Conservation (phyloP, 64 coral and sea anemone species). For the Montipora cactus region DNA sequence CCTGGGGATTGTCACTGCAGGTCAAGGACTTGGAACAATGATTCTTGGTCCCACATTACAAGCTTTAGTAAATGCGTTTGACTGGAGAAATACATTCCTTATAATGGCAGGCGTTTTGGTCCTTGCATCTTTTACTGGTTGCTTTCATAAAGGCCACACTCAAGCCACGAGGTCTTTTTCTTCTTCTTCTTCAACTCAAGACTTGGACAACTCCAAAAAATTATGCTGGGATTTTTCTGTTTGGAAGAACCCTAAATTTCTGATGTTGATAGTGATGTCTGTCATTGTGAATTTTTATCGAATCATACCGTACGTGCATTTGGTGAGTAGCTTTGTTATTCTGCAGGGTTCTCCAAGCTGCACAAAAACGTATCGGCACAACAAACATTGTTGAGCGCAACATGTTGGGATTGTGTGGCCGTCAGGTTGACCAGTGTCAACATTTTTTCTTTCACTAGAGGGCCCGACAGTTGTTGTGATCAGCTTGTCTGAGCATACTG, state of each 20-base stretch:
- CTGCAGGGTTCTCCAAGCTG: too few relatives aligned
- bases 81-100: conserved; percentile 18
- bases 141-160: not conserved
- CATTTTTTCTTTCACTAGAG: too few relatives aligned
- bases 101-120: conserved; percentile 18
- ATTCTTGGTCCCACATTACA: conserved; percentile 29
- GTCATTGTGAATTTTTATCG: not conserved
- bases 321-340: not conserved
- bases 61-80: not conserved
- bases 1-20: conserved; percentile 15
- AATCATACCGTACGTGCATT: conserved; percentile 23
- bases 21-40: conserved; percentile 30
- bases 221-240: conserved; percentile 3
- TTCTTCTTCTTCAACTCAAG: not conserved
- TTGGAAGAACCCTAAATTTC: conserved; percentile 17
- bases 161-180: too few relatives aligned
- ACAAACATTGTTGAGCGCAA: too few relatives aligned
- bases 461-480: too few relatives aligned
- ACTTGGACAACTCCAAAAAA: not conserved
- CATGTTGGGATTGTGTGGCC: too few relatives aligned
- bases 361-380: too few relatives aligned
- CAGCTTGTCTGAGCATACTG: too few relatives aligned
- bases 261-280: not conserved
- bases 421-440: too few relatives aligned
- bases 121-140: conserved; percentile 3